Evolutionary conservation across 2,797 vertebrate genomes (phyloP), one percentile per base, ranked within the genome.

Genomic region (Zonotrichia albicollis): DNA sequence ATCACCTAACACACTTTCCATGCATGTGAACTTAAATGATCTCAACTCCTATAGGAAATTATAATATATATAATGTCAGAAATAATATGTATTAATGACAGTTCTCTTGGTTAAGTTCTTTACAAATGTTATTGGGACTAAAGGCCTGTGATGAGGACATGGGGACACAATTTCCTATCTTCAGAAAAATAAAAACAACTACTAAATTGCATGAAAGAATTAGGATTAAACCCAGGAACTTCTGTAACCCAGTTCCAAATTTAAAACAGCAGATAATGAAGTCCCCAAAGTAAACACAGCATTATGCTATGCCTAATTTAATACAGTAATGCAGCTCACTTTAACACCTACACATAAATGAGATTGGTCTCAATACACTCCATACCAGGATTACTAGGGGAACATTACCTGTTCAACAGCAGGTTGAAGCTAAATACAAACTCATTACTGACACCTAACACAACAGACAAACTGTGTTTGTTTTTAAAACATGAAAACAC

Each of bases 181-280:
- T 90, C 21, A 66, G 11, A n/a, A 85, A 85, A 74, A 83, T 21
- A 76, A 64, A 84, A 92, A 42, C 36, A 90, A 65, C 48, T 65
- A 83, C 55, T 67, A 48, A 90, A 75, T 22, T 62, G 16, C n/a
- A 78, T 18, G 8, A 53, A 88, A 86, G 26, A 94, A 89, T 26
- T 43, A 80, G 25, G 21, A 91, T 75, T 89, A 85, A 88, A 32
- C 15, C 7, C 38, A 78, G 25, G 46, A 90, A 91, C 26, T 75
- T 67, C 66, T 60, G 21, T 43, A 89, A 80, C 66, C n/a, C 29
- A 68, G 18, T 93, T 93, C 18, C 57, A 78, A 89, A 92, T 40
- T 80, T 68, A 85, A 91, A 93, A 61, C 13, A 87, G 62, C 40
- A 83, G 75, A 77, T 89, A 83, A 94, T 58, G 25, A 93, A 82